phyloP scores from a whole-genome alignment of 2,888 invertebrate genomes.

The Drosophila nr. medialis region DNA sequence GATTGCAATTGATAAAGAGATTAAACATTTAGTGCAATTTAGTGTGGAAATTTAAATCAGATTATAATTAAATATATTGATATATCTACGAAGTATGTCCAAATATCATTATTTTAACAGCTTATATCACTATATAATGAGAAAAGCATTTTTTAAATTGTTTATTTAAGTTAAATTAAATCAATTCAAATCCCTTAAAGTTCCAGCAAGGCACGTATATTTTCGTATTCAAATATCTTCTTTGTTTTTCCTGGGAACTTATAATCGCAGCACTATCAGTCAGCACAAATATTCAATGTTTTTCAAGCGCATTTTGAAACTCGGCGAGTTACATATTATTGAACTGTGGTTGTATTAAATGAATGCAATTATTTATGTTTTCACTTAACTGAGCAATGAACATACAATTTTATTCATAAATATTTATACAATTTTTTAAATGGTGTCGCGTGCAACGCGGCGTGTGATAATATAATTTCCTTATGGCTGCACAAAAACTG shows the following conservation, averaged over 20 bases:
- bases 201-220: no score
- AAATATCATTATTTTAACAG: no score
- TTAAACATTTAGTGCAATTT: not conserved
- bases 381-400: conserved; percentile 69
- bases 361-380: conserved; percentile 67
- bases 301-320: conserved; percentile 3
- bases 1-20: not conserved
- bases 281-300: not conserved
- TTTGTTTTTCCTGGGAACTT: not conserved
- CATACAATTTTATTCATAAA: conserved; percentile 51
- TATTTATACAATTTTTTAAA: conserved; percentile 53
- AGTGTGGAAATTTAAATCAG: not conserved
- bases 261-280: not conserved
- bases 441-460: conserved; percentile 33
- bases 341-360: conserved; percentile 51
- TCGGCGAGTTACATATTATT: conserved; percentile 3
- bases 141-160: not conserved
- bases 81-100: no score
- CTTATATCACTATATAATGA: not conserved
- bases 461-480: conserved; percentile 64
- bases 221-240: not conserved
- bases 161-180: not conserved
- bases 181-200: not conserved
- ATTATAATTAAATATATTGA: not conserved
- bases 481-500: conserved; percentile 7